Percentiles rank a stretch among this genome's conserved stretches.
phyloP scores from a whole-genome alignment of 35 echinoderm and acorn worm genomes.

The Lytechinus variegatus region DNA sequence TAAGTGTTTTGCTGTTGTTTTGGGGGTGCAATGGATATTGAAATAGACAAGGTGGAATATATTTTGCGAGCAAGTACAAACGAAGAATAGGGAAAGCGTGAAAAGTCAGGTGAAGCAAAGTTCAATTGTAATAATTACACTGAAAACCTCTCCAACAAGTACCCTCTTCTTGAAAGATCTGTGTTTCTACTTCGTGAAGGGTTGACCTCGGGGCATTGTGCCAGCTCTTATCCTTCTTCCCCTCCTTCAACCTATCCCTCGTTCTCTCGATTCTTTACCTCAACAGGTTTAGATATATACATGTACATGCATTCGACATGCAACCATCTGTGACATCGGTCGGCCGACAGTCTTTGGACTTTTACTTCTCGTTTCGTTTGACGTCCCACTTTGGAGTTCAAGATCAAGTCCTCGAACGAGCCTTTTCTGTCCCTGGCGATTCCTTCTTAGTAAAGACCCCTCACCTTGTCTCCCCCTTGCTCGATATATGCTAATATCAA shows the following conservation, averaged over 20 bases:
- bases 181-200: neutral
- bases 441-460: neutral
- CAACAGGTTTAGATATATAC: neutral
- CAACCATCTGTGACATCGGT: neutral
- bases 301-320: neutral
- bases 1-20: neutral
- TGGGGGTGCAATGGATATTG: neutral
- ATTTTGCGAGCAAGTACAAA: neutral
- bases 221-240: slow-evolving; percentile 1
- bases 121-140: slow-evolving; percentile 6
- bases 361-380: neutral
- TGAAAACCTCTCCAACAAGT: neutral
- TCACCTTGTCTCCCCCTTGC: neutral
- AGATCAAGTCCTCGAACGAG: neutral
- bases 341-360: neutral
- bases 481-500: slow-evolving; percentile 6
- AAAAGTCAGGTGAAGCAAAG: neutral
- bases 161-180: neutral
- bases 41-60: neutral
- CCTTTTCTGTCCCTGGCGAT: neutral
- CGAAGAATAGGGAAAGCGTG: neutral
- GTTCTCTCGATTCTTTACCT: slow-evolving; percentile 3
- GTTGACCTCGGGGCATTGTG: neutral
- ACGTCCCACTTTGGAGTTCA: slow-evolving; percentile 9
- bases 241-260: neutral